These are phyloP conservation scores for Spongia lamella DNA, from an alignment of 37 sponge, comb jelly and placozoan genomes.

Conservation along the genomic window DNA sequence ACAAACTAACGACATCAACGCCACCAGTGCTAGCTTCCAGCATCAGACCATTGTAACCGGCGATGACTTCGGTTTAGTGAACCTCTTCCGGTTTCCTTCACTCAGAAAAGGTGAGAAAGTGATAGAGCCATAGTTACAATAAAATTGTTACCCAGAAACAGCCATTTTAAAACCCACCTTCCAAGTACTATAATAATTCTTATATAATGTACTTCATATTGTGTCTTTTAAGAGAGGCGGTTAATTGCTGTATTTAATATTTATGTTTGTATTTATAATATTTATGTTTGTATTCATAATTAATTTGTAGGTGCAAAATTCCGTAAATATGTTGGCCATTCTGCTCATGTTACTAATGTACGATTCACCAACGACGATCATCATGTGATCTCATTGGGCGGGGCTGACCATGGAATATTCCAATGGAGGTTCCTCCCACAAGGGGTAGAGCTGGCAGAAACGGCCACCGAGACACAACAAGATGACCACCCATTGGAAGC, in stretches of 20 bases:
- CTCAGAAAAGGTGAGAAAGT: slow-evolving; percentile 74
- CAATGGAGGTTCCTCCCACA: slow-evolving; percentile 85
- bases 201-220: too few relatives aligned
- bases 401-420: slow-evolving; percentile 93
- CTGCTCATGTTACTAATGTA: slow-evolving; percentile 98
- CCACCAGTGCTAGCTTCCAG: slow-evolving; percentile 67
- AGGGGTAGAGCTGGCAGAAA: slow-evolving; percentile 35
- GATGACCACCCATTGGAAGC: slow-evolving; percentile 8
- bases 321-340: slow-evolving; percentile 91
- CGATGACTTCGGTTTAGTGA: slow-evolving; percentile 97
- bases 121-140: not conserved
- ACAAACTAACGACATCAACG: slow-evolving; percentile 91
- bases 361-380: slow-evolving; percentile 72
- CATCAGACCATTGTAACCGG: slow-evolving; percentile 86
- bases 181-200: too few relatives aligned
- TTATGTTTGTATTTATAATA: not conserved
- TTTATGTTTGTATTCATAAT: slow-evolving; percentile 30
- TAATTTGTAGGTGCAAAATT: slow-evolving; percentile 82
- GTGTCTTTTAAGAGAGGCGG: too few relatives aligned
- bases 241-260: too few relatives aligned
- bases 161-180: too few relatives aligned
- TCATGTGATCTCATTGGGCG: slow-evolving; percentile 87
- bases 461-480: slow-evolving; percentile 1
- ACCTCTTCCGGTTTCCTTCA: slow-evolving; percentile 90
- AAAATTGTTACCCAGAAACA: too few relatives aligned